Evolutionary conservation across 1,140 invertebrate species (phyloP).

Genomic region (silkworm (Bombyx mori)): DNA sequence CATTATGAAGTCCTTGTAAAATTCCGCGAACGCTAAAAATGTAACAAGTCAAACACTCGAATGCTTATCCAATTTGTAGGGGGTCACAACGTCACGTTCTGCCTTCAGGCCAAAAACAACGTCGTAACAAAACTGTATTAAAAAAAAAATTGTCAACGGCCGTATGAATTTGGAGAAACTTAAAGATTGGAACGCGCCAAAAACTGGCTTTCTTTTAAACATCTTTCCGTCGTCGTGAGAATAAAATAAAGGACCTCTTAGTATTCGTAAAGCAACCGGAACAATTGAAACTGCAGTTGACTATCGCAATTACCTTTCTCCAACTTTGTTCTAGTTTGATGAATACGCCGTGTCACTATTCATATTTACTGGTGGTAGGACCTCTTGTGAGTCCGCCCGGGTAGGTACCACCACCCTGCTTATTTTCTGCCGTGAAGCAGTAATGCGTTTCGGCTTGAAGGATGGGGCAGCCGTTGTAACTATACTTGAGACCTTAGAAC

Average conservation of each 20-base stretch:
- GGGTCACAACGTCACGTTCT: slow-evolving; percentile 26
- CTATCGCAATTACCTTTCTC: too few relatives aligned
- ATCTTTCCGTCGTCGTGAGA: slow-evolving; percentile 33
- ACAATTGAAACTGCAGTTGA: background rate
- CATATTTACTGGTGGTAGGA: too few relatives aligned
- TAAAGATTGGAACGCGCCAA: slow-evolving; percentile 44
- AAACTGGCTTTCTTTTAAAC: slow-evolving; percentile 50
- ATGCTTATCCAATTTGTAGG: slow-evolving; percentile 21
- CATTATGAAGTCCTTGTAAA: slow-evolving; percentile 15
- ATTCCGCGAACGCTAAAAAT: slow-evolving; percentile 19
- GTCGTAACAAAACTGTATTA: slow-evolving; percentile 39
- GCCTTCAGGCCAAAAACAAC: slow-evolving; percentile 21
- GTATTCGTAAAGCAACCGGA: slow-evolving; percentile 47
- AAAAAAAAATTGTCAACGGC: slow-evolving; percentile 41
- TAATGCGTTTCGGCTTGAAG: too few relatives aligned
- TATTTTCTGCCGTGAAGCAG: too few relatives aligned
- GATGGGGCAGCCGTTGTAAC: too few relatives aligned
- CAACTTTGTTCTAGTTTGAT: too few relatives aligned
- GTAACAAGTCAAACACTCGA: slow-evolving; percentile 7
- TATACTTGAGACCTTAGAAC: too few relatives aligned
- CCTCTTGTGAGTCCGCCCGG: too few relatives aligned
- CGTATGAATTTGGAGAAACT: slow-evolving; percentile 40
- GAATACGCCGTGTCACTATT: too few relatives aligned
- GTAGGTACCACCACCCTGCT: too few relatives aligned
- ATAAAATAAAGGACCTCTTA: slow-evolving; percentile 43